Base-by-base conservation (phyloP, 2,888 invertebrate species). In the Cyaniris semiargus region DNA sequence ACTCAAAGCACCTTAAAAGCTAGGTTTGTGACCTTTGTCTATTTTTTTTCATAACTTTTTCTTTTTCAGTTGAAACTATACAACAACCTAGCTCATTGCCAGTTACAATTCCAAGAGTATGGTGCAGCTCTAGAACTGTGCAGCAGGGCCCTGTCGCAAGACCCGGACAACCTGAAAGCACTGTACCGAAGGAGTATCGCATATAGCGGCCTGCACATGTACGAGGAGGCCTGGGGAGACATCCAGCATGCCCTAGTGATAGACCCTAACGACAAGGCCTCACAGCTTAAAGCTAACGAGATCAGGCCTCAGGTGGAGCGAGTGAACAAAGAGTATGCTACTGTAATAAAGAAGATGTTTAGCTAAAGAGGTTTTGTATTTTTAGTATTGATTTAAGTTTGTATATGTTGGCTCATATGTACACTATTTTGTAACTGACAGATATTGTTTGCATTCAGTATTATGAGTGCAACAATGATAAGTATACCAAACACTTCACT, bases 131-230 rank as follows among this genome's bases (percentile, higher is more conserved):
- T 97, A 48, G 91, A 95, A 60, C 93, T 97, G 15, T 97, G 98
- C 82, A 95, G 96, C 75, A 95, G 96, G 83, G 98, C 96, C 0
- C 88, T 99, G 3, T 95, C 95, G 77, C 85, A 97, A n/a, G 97
- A 98, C 83, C 90, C 95, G 0, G 94, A 95, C 10, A 99, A 97
- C 86, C 95, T 96, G 1, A 99, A 99, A 89, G 98, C 97, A 0
- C 90, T 97, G 0, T 99, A 98, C 90, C 95, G 99, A 81, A 94
- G 97, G 79, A 97, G 97, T 10, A 95, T 96, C 88, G 97, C 98
- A 0, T 94, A 96, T 91, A 89, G 92, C 38, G 94, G 95, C 71
- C 88, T 96, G 0, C 91, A 94, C 60, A 95, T 96, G 87, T 96
- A 95, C 81, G 96, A 96, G 76, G 95, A 95, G 78, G 97, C 97